A percentile compares a stretch with the other conserved stretches of the same genome.
Conservation (phyloP, 2,113 vertebrate species). For the Pungitius pungitius region DNA sequence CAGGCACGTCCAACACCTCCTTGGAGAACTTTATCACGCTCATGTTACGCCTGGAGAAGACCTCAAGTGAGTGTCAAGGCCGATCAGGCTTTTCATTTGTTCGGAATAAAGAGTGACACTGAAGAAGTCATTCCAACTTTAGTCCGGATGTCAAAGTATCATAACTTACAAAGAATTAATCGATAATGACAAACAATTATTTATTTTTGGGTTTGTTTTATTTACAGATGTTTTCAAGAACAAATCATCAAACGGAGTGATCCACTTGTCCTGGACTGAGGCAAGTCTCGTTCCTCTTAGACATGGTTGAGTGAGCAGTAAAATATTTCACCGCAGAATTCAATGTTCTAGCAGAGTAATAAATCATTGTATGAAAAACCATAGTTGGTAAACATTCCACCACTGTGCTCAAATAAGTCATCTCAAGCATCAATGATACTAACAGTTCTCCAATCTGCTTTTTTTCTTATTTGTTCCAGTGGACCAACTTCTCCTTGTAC, state of each 20-base stretch:
- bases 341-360: neutral
- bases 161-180: neutral
- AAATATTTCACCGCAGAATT: neutral
- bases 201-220: slow-evolving; percentile 13
- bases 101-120: neutral
- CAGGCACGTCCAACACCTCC: neutral
- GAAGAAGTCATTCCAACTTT: neutral
- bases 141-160: neutral
- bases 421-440: neutral
- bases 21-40: slow-evolving; percentile 49
- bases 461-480: slow-evolving; percentile 43
- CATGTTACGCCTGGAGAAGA: slow-evolving; percentile 55
- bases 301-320: neutral
- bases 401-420: neutral
- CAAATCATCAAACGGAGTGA: slow-evolving; percentile 22
- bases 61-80: slow-evolving; percentile 9
- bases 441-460: neutral
- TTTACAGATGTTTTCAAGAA: slow-evolving; percentile 24
- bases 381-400: neutral
- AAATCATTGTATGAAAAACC: neutral
- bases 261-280: slow-evolving; percentile 27
- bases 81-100: neutral
- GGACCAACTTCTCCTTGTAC: slow-evolving; percentile 11
- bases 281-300: slow-evolving; percentile 11
- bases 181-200: neutral